Evolutionary conservation across 2,797 vertebrate species (phyloP), one percentile per base, ranked within the genome.

Genomic region (Cygnus olor): DNA sequence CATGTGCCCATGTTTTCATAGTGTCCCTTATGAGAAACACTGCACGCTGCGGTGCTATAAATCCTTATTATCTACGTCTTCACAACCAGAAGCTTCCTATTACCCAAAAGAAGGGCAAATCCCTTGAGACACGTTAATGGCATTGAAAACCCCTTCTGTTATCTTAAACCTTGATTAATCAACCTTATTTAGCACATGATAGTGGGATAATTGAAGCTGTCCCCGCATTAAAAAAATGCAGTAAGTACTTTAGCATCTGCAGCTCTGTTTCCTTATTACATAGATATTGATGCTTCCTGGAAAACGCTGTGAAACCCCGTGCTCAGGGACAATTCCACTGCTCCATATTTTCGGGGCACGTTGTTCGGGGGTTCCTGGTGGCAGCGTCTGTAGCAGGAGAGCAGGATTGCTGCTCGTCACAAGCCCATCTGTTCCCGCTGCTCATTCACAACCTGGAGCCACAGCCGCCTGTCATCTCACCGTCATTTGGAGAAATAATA

Each of bases 361-460:
- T 87, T 92, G 49, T 61, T 36, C 58, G 86, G 90, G 94, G 88
- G 72, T 85, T 95, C 86, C 76, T 80, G 71, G 74, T 83, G 68
- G 83, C 10, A 76, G 81, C 12, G 0, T 89, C 86, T 93, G 91
- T 85, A 96, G 89, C 76, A 70, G 83, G 85, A 91, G 83, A 88
- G 80, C 66, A 45, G 86, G 65, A 74, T 78, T 42, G 34, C 71
- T 93, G 91, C 81, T 90, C 65, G 86, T 96, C 53, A 0, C 91
- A 65, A 80, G 63, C 89, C 93, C 87, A 94, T 96, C 94, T 96
- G 94, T 57, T 96, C 96, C 94, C 0, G 42, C 91, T 93, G 96
- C 95, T 97, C 94, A 90, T 92, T 90, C 96, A 96, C 91, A 91
- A 96, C 95, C 95, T 85, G 94, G 32, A 96, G 91, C 87, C 89